These are phyloP conservation scores for Poeciliopsis occidentalis DNA, from an alignment of 2,113 vertebrate genomes.

Conservation along the genomic window DNA sequence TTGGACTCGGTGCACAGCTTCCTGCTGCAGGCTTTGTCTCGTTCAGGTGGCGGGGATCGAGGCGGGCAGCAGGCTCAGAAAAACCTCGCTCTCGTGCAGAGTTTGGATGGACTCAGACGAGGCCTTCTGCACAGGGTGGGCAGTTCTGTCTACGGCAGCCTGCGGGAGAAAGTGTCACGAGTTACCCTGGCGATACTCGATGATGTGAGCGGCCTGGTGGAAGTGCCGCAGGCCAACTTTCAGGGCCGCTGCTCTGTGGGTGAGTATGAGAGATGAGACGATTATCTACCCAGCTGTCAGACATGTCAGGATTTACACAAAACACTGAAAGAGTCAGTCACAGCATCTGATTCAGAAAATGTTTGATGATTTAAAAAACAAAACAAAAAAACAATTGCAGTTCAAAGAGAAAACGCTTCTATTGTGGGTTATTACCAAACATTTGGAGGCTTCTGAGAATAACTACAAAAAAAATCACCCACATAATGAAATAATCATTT, in stretches of 20 bases:
- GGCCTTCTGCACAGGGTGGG: slow-evolving; percentile 85
- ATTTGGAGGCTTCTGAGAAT: no score
- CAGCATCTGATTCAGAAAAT: not conserved
- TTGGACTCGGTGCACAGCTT: slow-evolving; percentile 72
- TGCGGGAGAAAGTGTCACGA: slow-evolving; percentile 84
- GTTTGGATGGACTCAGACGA: slow-evolving; percentile 79
- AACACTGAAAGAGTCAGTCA: not conserved
- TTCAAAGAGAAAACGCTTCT: no score
- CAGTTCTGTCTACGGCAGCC: slow-evolving; percentile 83
- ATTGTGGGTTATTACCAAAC: no score
- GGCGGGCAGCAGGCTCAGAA: slow-evolving; percentile 59
- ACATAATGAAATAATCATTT: no score
- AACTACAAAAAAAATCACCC: no score
- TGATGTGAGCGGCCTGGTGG: slow-evolving; percentile 84
- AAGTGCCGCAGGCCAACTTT: slow-evolving; percentile 75
- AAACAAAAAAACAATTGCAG: no score
- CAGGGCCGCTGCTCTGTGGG: slow-evolving; percentile 84
- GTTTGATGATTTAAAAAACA: not conserved
- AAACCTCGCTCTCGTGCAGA: slow-evolving; percentile 81
- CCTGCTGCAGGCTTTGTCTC: slow-evolving; percentile 82
- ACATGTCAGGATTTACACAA: not conserved
- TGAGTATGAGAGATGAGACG: slow-evolving; percentile 67
- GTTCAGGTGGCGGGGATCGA: slow-evolving; percentile 71
- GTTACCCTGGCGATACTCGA: slow-evolving; percentile 85
- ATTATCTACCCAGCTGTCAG: not conserved